Evolutionary conservation across 1,140 invertebrate species (phyloP), one percentile per base, ranked within the genome.

Genomic region (Drepana arcuata): DNA sequence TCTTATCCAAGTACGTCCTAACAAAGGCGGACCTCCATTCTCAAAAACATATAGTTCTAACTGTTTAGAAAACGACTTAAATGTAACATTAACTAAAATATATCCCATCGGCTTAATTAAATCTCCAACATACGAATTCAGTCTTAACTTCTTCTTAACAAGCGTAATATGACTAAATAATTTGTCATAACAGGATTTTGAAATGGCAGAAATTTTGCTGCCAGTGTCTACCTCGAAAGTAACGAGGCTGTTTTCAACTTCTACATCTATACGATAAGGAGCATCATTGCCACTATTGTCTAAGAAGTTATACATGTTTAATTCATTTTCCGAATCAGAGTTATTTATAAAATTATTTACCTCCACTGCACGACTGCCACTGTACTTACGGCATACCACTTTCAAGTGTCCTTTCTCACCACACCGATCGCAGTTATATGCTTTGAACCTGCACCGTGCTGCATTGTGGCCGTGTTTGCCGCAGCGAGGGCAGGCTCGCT

Each of bases 171-270:
- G 2, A 2, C 27, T 32, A 34, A 48, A 48, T 14, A 18, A 11
- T 23, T 40, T 33, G 16, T 41, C 21, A 41, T 47, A 47, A 36
- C 25, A 47, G 7, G 16, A 14, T 16, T 36, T 35, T 7, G 33
- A 40, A 23, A 49, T 49, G 2, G 37, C 41, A 7, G 47, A 50
- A 14, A 50, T 25, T 29, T 41, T 50, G 30, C 48, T 41, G 7
- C 36, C 40, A 0, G 36, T 46, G 24, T 47, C 35, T 11, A 52
- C 16, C 27, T 47, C 36, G 30, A 46, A 43, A 12, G 34, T 32
- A 26, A 11, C 2, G 10, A 14, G 9, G 6, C 14, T 9, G 0
- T 13, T 18, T 15, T 43, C 32, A 12, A 42, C 32, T 18, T 14
- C 23, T 14, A 43, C n/a, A 2, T 16, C 21, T 11, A 43, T 31